These are phyloP conservation scores for Pseudomyrmex flavicornis DNA, from an alignment of 1,140 invertebrate species.

Conservation along the genomic window DNA sequence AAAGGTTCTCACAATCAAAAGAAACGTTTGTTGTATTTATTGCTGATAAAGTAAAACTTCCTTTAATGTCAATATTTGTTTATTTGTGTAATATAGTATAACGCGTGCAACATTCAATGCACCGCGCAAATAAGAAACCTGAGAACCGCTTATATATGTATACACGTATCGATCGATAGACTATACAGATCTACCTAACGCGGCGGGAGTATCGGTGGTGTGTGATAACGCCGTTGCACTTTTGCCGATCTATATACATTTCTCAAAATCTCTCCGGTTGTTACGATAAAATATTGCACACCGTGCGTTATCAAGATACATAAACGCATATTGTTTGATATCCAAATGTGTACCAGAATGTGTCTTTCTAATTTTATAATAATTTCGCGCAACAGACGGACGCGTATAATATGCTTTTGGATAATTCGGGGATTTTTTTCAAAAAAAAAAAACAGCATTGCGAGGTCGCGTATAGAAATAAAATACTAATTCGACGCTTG, in stretches of 20 bases:
- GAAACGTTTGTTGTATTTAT: background rate
- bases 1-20: constrained; percentile 27
- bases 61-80: background rate
- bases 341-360: constrained; percentile 13
- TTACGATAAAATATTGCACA: constrained; percentile 32
- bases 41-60: background rate
- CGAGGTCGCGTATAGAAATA: background rate
- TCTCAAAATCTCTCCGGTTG: constrained; percentile 14
- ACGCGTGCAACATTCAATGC: background rate
- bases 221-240: background rate
- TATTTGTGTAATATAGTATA: background rate
- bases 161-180: constrained; percentile 4
- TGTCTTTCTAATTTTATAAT: constrained; percentile 29
- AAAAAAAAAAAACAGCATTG: background rate
- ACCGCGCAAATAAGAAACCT: background rate
- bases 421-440: constrained; percentile 18
- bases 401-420: background rate
- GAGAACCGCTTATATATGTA: background rate
- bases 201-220: background rate
- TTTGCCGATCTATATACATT: constrained; percentile 7
- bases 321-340: constrained; percentile 41
- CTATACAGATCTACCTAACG: constrained; percentile 25
- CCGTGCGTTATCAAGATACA: constrained; percentile 32
- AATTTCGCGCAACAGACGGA: constrained; percentile 13
- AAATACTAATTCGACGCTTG: constrained; percentile 20